Conservation (phyloP, 2,113 vertebrate genomes). For the Hemichromis elongatus region DNA sequence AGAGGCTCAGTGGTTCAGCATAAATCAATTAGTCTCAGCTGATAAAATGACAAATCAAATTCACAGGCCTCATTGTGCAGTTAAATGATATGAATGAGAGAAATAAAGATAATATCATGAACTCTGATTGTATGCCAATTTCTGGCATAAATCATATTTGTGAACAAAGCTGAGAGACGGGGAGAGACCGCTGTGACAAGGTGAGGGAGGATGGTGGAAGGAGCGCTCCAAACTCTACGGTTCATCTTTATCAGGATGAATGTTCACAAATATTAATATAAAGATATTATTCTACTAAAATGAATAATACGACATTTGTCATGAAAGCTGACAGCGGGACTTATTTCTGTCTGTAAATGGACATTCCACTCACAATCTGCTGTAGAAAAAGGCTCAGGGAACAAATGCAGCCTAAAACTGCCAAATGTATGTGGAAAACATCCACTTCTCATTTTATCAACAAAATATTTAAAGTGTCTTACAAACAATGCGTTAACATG, state of each 20-base stretch:
- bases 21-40: slow-evolving; percentile 38
- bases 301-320: neutral
- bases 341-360: neutral
- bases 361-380: neutral
- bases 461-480: neutral
- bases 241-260: slow-evolving; percentile 17
- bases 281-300: neutral
- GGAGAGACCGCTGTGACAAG: neutral
- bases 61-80: neutral
- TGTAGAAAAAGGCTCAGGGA: neutral
- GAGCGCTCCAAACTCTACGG: neutral
- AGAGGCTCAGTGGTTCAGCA: neutral
- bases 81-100: slow-evolving; percentile 57
- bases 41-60: slow-evolving; percentile 55
- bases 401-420: neutral
- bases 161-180: neutral
- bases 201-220: neutral
- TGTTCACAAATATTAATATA: slow-evolving; percentile 9
- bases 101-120: slow-evolving; percentile 53
- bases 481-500: rapidly evolving
- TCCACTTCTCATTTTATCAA: neutral
- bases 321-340: neutral
- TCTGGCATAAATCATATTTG: slow-evolving; percentile 34
- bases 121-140: slow-evolving; percentile 31
- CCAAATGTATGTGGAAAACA: neutral